phyloP scores from a whole-genome alignment of 53 echinoderm and acorn worm genomes.

The Arbacia lixula region DNA sequence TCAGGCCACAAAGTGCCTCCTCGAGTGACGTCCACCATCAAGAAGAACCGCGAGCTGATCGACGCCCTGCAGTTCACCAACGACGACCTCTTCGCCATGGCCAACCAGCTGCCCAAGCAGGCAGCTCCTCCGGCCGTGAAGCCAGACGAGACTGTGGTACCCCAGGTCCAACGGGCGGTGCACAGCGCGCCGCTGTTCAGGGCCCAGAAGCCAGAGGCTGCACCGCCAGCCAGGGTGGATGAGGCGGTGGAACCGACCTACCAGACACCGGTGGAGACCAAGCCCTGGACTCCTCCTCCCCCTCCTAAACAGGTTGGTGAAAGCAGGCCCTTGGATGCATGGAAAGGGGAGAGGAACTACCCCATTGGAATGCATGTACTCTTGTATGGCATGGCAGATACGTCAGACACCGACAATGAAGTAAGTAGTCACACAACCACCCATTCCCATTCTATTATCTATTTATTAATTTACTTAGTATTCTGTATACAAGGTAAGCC shows the following conservation, averaged over 20 bases:
- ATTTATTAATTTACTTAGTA: no score
- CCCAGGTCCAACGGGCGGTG: conserved; percentile 50
- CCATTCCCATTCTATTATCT: no score
- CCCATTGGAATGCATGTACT: no score
- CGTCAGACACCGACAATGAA: no score
- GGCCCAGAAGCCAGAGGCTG: conserved; percentile 30
- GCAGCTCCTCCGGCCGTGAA: conserved; percentile 7
- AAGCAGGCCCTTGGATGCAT: no score
- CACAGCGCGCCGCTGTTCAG: conserved; percentile 38
- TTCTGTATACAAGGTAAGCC: no score
- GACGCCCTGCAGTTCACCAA: conserved; percentile 79
- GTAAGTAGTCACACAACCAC: no score
- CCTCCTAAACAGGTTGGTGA: conserved; percentile 25
- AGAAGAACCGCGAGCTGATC: conserved; percentile 70
- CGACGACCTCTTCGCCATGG: conserved; percentile 80
- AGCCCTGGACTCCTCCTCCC: conserved; percentile 48
- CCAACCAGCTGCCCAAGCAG: conserved; percentile 75
- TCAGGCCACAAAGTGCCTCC: conserved; percentile 39
- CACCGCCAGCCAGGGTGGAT: conserved; percentile 19
- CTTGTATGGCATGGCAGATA: no score
- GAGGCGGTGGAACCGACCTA: conserved; percentile 22
- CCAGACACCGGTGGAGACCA: conserved; percentile 29
- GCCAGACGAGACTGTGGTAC: conserved; percentile 54
- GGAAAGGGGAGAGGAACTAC: no score
- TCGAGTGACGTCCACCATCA: conserved; percentile 45